Base-by-base conservation (phyloP, 2,797 vertebrate genomes). In the Epinephelus malabaricus region DNA sequence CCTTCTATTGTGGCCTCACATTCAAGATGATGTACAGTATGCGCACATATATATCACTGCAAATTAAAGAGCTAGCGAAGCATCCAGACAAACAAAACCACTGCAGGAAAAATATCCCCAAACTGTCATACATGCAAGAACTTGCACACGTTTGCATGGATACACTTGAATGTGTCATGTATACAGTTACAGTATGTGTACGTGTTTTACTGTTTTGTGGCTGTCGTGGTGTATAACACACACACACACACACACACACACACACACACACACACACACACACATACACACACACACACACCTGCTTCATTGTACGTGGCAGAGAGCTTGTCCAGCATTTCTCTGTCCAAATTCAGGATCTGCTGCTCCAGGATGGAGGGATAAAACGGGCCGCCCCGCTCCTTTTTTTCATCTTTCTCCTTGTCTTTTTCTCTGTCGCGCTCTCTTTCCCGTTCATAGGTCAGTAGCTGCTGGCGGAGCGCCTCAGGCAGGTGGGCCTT, bases 291-390 rank as follows among this genome's bases (percentile, higher is more conserved):
- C 98, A 64, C 2, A 85, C 56, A 79, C 83, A 64, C 2, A 99
- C 98, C 98, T 96, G 98, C 98, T 95, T 99, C 98, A 17, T 99
- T 98, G 19, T 98, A 98, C 58, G 96, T 95, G 2, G 97, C 96
- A 0, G 97, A 96, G 55, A 99, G 92, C 87, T 98, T 99, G 71
- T 98, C 97, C 83, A 99, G 94, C 93, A 99, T 97, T 84, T 99
- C 97, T 83, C 95, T 94, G 90, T 99, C 98, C 67, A 99, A 89
- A 2, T 94, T 95, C 7, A 99, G 86, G 87, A 99, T 99, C 92
- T 99, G 97, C 91, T 99, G 97, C 86, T 97, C 96, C 87, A 99
- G 95, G 89, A 99, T 98, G 81, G 96, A 97, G 14, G 97, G 97
- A 85, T 97, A 98, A 54, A 97, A 97, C 60, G 96, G 91, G 21